Percentiles rank a stretch among this genome's conserved stretches.
Conservation (phyloP, 2,113 vertebrate genomes). For the Amblyopsis rosae region DNA sequence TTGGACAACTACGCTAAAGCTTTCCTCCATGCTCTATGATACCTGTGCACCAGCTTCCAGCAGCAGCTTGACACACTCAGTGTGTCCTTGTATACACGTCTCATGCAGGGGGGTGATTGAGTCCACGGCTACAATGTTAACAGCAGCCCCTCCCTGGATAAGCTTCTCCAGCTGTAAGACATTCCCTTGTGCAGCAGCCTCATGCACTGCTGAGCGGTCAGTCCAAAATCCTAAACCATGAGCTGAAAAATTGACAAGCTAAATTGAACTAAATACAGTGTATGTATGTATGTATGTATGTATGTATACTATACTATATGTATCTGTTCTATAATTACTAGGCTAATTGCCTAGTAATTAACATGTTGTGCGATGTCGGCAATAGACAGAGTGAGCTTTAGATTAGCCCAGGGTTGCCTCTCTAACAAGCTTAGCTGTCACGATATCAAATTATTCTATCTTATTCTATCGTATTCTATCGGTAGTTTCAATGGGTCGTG, state of each 20-base stretch:
- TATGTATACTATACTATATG: no score
- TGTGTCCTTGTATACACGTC: conserved; percentile 75
- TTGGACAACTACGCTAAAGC: no score
- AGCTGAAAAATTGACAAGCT: conserved; percentile 33
- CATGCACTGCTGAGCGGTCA: conserved; percentile 85
- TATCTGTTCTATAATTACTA: no score
- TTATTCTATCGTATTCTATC: no score
- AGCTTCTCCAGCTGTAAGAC: conserved; percentile 80
- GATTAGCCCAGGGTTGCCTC: background rate
- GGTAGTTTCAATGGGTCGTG: no score
- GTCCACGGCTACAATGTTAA: conserved; percentile 86
- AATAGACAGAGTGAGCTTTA: background rate
- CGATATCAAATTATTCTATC: conserved; percentile 15
- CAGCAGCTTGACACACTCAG: conserved; percentile 74
- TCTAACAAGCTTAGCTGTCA: conserved; percentile 38
- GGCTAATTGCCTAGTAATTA: no score
- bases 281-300: background rate
- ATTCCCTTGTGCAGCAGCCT: conserved; percentile 84
- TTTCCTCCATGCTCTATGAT: background rate
- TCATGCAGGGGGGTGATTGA: conserved; percentile 79
- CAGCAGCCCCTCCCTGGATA: conserved; percentile 85
- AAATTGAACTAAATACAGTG: background rate
- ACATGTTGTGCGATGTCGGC: background rate
- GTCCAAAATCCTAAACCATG: conserved; percentile 86
- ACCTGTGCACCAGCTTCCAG: conserved; percentile 84